A percentile compares a stretch with the other conserved stretches of the same genome.
Conservation (phyloP, 2,113 vertebrate species). For the Cyphomyrus discorhynchus region DNA sequence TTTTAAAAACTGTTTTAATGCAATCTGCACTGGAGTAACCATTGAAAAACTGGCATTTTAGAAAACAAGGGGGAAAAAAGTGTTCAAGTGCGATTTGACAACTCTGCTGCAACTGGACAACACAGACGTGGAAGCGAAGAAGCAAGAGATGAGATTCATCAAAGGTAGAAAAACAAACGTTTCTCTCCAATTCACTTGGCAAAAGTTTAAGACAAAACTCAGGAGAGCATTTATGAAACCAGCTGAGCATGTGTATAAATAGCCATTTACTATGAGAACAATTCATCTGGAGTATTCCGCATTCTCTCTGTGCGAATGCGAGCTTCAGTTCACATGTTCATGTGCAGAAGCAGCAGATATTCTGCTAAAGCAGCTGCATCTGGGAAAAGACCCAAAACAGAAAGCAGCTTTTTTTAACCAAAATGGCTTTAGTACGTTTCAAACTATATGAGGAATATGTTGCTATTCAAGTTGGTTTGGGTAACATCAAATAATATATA, state of each 20-base stretch:
- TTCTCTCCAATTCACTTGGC: neutral
- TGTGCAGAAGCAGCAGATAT: neutral
- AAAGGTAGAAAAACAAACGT: neutral
- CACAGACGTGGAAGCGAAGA: neutral
- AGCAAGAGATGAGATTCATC: neutral
- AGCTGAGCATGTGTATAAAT: neutral
- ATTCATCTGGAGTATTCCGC: neutral
- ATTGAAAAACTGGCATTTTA: constrained; percentile 5
- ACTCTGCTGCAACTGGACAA: neutral
- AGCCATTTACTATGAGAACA: neutral
- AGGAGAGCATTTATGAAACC: neutral
- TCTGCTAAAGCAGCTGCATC: neutral
- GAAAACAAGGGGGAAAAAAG: neutral
- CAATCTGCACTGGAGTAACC: neutral
- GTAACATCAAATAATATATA: neutral
- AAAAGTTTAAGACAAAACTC: neutral
- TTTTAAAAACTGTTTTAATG: neutral
- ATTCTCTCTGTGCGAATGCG: neutral
- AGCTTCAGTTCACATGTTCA: neutral
- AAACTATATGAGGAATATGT: neutral
- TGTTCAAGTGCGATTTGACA: neutral
- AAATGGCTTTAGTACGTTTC: neutral
- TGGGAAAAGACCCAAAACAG: neutral
- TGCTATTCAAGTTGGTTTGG: neutral
- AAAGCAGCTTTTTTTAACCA: neutral